Base-by-base conservation (phyloP, 2,888 invertebrate species). In the Apodemia zela region DNA sequence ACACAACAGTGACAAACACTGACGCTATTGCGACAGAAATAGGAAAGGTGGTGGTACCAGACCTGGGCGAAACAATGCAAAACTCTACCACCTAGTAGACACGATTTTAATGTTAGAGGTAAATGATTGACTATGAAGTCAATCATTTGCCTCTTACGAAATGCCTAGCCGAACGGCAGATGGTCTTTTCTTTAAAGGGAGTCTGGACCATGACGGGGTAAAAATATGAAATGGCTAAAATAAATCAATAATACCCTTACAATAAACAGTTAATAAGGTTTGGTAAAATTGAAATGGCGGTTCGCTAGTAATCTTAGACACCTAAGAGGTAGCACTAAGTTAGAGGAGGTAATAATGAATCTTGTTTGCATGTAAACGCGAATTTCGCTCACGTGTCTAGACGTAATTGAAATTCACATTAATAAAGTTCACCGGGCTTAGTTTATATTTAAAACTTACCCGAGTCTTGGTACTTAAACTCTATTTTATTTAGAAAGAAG, bases 401-500 rank as follows among this genome's bases (percentile, higher is more conserved):
- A 82, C 85, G 70, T 78, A 81, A 84, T 84, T 82, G 78, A 80
- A 84, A 84, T 84, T 82, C 81, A 80, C 76, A 81, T 82, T 80
- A 74, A 78, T 80, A 75, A 78, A 82, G 74, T 77, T 76, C 47
- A 73, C 73, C 72, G 65, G 70, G 33, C 59, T 38, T 38, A 57
- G 51, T 25, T 15, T 57, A 29, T 57, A 25, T 57, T 57, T 29
- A 57, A 25, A 25, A 51, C 11, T 51, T 21, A 21, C 47, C 60
- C 60, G 60, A 66, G 42, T 65, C 59, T 61, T 63, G 45, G 49
- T 64, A 62, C 42, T 45, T 45, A 6, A 45, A 45, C 4, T 45
- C 42, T n/a, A 45, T n/a, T 13, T 13, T 38, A 13, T 13, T 13
- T 13, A 38, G 13, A 13, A 38, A 38, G 13, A 38, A 13, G 13